These are phyloP conservation scores for Scaptomyza reducta DNA, from an alignment of 2,888 invertebrate species.

Conservation along the genomic window DNA sequence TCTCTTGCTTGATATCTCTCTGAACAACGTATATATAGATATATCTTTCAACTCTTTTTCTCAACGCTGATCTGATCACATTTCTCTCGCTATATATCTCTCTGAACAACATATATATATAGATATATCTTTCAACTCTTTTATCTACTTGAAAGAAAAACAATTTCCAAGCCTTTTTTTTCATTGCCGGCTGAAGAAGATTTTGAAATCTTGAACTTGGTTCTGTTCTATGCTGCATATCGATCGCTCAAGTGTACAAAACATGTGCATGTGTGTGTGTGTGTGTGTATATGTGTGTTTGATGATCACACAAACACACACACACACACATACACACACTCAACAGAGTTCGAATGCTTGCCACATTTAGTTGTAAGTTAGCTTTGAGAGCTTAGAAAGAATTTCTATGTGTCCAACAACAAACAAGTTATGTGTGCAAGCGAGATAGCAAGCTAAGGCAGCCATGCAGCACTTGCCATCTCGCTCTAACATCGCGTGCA, in stretches of 20 bases:
- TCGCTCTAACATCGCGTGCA: constrained; percentile 64
- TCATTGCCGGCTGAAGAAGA: too few species aligned
- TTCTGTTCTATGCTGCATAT: constrained; percentile 5
- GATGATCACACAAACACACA: constrained; percentile 56
- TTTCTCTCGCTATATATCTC: too few species aligned
- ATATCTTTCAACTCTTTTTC: too few species aligned
- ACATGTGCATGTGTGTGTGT: not conserved
- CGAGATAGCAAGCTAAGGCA: constrained; percentile 13
- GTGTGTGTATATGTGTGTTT: constrained; percentile 37
- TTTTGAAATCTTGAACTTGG: constrained; percentile 8
- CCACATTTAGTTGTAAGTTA: constrained; percentile 53
- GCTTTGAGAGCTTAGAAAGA: constrained; percentile 47
- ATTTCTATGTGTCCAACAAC: constrained; percentile 57
- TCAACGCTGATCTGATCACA: too few species aligned
- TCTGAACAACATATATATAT: too few species aligned
- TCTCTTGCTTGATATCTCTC: too few species aligned
- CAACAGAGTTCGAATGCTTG: constrained; percentile 7
- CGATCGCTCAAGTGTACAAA: constrained; percentile 1
- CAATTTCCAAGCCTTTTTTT: too few species aligned
- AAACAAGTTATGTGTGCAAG: constrained; percentile 9
- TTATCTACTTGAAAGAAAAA: too few species aligned
- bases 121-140: too few species aligned
- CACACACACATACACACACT: constrained; percentile 10
- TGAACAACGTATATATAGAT: too few species aligned
- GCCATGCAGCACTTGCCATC: constrained; percentile 16